These are phyloP conservation scores for Sinonovacula constricta DNA, from an alignment of 1,140 invertebrate species.

Conservation along the genomic window DNA sequence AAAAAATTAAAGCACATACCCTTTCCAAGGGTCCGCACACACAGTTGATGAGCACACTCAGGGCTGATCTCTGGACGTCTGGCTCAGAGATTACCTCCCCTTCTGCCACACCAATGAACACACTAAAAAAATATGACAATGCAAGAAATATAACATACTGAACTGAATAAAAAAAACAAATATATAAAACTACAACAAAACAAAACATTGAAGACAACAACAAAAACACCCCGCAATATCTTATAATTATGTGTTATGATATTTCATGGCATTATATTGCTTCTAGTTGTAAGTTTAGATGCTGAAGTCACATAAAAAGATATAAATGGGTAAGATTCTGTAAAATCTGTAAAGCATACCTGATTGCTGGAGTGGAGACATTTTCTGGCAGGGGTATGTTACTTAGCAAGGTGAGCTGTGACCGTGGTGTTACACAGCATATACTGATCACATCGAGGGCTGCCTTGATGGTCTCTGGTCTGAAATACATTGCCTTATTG, in stretches of 20 bases:
- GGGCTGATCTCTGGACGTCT: conserved; percentile 93
- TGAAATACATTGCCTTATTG: too few species aligned
- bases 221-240: background rate
- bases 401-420: conserved; percentile 90
- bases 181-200: background rate
- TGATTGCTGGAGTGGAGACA: conserved; percentile 67
- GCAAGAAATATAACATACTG: too few species aligned
- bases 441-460: conserved; percentile 94
- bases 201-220: background rate
- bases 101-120: conserved; percentile 90
- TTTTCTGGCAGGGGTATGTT: conserved; percentile 81
- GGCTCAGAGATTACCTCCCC: conserved; percentile 93
- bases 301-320: too few species aligned
- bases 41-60: conserved; percentile 93
- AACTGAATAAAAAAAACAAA: background rate
- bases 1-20: conserved; percentile 79
- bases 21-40: conserved; percentile 93
- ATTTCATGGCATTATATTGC: too few species aligned
- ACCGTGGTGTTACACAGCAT: conserved; percentile 92
- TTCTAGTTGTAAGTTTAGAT: too few species aligned
- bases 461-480: conserved; percentile 92
- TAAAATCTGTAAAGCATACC: conserved; percentile 65
- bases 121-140: conserved; percentile 77
- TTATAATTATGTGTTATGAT: background rate
- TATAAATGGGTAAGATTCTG: too few species aligned